Evolutionary conservation across 2,113 vertebrate genomes (phyloP).

Genomic region (Laticauda laticaudata): DNA sequence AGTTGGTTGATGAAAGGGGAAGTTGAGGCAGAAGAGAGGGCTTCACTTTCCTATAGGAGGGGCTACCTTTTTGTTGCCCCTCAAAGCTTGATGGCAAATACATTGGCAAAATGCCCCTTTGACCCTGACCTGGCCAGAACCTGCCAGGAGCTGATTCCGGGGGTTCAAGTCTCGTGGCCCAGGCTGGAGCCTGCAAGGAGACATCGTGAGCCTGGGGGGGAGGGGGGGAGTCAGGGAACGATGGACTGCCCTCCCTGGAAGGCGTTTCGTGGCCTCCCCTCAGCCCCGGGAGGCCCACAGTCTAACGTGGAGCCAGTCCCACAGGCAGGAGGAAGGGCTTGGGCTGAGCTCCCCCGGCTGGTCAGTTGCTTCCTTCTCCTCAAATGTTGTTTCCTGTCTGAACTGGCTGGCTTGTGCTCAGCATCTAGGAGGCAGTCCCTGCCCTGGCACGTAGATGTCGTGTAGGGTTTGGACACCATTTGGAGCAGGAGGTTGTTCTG

Average conservation of each 20-base stretch:
- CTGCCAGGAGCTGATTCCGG: background rate
- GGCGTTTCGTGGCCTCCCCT: background rate
- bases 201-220: background rate
- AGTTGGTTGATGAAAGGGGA: background rate
- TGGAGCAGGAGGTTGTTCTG: background rate
- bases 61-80: background rate
- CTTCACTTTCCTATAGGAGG: background rate
- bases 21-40: background rate
- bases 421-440: background rate
- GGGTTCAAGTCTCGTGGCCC: background rate
- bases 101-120: background rate
- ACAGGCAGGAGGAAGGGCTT: background rate
- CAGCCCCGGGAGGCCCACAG: background rate
- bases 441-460: too few relatives aligned
- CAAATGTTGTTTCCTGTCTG: background rate
- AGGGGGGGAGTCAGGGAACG: background rate
- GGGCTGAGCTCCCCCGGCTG: background rate
- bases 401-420: background rate
- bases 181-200: background rate
- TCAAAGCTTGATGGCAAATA: background rate
- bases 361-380: background rate
- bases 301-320: background rate
- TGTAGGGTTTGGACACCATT: background rate
- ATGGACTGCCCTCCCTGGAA: background rate
- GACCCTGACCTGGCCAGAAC: background rate